Evolutionary conservation across 2,113 vertebrate genomes (phyloP), one percentile per base, ranked within the genome.

Genomic region (Prunella fulvescens): DNA sequence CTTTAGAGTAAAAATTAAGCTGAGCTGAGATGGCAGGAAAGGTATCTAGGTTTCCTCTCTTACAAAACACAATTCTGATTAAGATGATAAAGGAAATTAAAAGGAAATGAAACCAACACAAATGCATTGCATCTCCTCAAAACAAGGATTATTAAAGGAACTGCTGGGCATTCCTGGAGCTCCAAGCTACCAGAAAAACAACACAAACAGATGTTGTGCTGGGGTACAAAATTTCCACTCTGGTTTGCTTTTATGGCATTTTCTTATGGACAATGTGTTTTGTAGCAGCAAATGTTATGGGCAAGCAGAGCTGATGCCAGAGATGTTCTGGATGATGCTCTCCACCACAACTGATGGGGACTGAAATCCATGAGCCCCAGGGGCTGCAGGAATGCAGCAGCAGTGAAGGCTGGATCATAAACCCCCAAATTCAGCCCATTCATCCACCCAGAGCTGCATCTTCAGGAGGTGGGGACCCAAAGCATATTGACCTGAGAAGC

Each of bases 21-120:
- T 44, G 62, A 26, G 12, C 4, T 77, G 58, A 91, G 33, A 54
- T 45, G 70, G 54, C 33, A 89, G 66, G 71, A 88, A 60, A 81
- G 64, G 24, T 31, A 56, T 8, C 39, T 67, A 26, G 26, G 58
- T 44, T 29, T 78, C 31, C 56, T 44, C 72, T 92, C 66, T 95
- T 95, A 97, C 8, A 92, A 90, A 97, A 95, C 12, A 78, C 0
- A 3, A 73, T 45, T 67, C 76, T 53, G 67, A 86, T 71, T 48
- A 54, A 70, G 58, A 91, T 19, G 54, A 61, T 50, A 87, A 78
- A 96, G 86, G 88, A 97, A 96, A 92, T 92, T 79, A 71, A 65
- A 86, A 96, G 97, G 97, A 97, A 97, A 98, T 97, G 15, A 97
- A 98, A 89, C 40, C 45, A 88, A 69, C 25, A 65, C 10, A 71